phyloP scores from a whole-genome alignment of 2,888 invertebrate species.

The Rhodophaea formosa region DNA sequence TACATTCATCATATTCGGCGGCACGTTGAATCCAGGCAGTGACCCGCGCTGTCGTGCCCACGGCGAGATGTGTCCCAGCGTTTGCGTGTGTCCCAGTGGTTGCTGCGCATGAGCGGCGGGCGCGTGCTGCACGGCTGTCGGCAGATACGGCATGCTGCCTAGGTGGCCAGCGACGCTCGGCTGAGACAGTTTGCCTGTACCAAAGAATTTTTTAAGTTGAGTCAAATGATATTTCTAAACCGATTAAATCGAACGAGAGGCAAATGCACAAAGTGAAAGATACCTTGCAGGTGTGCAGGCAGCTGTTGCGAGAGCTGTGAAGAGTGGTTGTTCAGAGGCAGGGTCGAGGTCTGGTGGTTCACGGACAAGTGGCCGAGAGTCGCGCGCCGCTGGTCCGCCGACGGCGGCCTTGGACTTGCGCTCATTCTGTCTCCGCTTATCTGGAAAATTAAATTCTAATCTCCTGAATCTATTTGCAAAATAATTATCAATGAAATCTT shows the following conservation, averaged over 20 bases:
- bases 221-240: too few relatives aligned
- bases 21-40: constrained; percentile 56
- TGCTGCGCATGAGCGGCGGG: constrained; percentile 43
- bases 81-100: constrained; percentile 31
- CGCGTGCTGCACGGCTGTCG: constrained; percentile 48
- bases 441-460: constrained; percentile 31
- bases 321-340: constrained; percentile 43
- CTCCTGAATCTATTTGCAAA: too few relatives aligned
- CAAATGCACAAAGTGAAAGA: too few relatives aligned
- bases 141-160: constrained; percentile 67
- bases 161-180: constrained; percentile 42
- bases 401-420: constrained; percentile 60
- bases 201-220: too few relatives aligned
- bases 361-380: constrained; percentile 43
- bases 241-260: too few relatives aligned
- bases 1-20: constrained; percentile 52
- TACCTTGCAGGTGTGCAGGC: constrained; percentile 45
- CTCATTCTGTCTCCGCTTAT: constrained; percentile 57
- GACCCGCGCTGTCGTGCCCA: constrained; percentile 64
- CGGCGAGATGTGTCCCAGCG: constrained; percentile 50
- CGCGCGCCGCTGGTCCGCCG: constrained; percentile 53
- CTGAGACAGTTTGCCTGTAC: constrained; percentile 37
- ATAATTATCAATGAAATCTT: too few relatives aligned
- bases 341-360: constrained; percentile 26
- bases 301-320: constrained; percentile 39